Evolutionary conservation across 1,140 invertebrate genomes (phyloP).

Genomic region (Bombus fervidus): DNA sequence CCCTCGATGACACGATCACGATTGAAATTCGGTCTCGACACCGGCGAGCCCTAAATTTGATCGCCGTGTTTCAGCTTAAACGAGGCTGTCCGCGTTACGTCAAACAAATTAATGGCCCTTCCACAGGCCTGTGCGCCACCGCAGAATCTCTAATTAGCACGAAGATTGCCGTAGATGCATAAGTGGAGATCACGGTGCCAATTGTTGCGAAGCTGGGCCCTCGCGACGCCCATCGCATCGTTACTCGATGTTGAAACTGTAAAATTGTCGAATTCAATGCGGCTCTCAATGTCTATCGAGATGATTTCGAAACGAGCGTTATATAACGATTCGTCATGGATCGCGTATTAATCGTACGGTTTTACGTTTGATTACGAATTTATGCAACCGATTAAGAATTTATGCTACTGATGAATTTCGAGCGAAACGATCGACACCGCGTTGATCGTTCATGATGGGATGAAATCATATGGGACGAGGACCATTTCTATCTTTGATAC

Average conservation of each 20-base stretch:
- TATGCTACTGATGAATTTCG: not conserved
- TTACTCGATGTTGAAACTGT: conserved; percentile 42
- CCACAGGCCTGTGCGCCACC: not conserved
- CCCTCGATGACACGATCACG: not conserved
- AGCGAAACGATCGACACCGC: not conserved
- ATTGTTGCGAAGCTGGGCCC: conserved; percentile 58
- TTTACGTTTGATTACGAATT: no score
- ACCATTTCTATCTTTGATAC: not conserved
- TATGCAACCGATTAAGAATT: no score
- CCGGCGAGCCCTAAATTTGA: conserved; percentile 9
- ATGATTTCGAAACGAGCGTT: conserved; percentile 11
- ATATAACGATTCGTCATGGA: not conserved
- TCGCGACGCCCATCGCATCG: conserved; percentile 1
- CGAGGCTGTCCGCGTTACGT: conserved; percentile 39
- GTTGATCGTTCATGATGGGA: no score
- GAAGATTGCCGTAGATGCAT: conserved; percentile 57
- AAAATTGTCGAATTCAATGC: conserved; percentile 20
- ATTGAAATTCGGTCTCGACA: conserved; percentile 22
- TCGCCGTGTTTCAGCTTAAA: conserved; percentile 10
- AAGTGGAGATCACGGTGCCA: conserved; percentile 57
- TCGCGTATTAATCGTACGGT: not conserved
- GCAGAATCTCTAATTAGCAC: conserved; percentile 57
- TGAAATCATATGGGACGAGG: no score
- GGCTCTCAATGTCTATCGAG: not conserved
- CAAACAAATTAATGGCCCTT: conserved; percentile 60